phyloP scores from a whole-genome alignment of 2,888 invertebrate genomes.

The Syrphus vitripennis region DNA sequence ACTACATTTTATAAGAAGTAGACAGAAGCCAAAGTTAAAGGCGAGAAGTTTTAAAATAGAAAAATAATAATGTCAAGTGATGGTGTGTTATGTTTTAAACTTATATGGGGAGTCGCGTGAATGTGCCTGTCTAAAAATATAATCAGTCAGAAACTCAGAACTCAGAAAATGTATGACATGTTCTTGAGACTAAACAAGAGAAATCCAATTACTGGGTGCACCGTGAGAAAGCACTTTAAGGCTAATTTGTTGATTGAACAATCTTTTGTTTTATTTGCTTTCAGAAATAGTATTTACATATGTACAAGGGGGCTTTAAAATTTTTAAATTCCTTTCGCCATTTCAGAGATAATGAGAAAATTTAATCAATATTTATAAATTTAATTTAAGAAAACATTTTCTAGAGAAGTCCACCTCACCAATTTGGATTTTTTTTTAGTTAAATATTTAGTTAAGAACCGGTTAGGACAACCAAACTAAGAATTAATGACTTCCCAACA shows the following conservation, averaged over 20 bases:
- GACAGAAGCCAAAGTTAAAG: not conserved
- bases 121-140: slow-evolving; percentile 64
- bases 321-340: too few relatives aligned
- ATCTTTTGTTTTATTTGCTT: too few relatives aligned
- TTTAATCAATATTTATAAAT: too few relatives aligned
- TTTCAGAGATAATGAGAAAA: too few relatives aligned
- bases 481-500: too few relatives aligned
- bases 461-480: too few relatives aligned
- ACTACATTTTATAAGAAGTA: not conserved
- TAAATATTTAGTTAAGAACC: too few relatives aligned
- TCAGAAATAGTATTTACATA: too few relatives aligned
- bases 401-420: too few relatives aligned
- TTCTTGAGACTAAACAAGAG: not conserved
- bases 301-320: too few relatives aligned
- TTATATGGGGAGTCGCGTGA: slow-evolving; percentile 39
- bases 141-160: slow-evolving; percentile 50
- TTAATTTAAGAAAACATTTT: too few relatives aligned
- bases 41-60: slow-evolving; percentile 54
- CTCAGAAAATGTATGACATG: slow-evolving; percentile 59
- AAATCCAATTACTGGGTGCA: slow-evolving; percentile 56
- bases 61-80: slow-evolving; percentile 61
- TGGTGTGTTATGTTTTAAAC: slow-evolving; percentile 36
- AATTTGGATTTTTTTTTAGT: too few relatives aligned
- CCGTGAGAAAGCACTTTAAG: slow-evolving; percentile 44
- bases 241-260: not conserved